These are phyloP conservation scores for Tringa solitaria DNA, from an alignment of 2,113 vertebrate genomes.

Conservation along the genomic window DNA sequence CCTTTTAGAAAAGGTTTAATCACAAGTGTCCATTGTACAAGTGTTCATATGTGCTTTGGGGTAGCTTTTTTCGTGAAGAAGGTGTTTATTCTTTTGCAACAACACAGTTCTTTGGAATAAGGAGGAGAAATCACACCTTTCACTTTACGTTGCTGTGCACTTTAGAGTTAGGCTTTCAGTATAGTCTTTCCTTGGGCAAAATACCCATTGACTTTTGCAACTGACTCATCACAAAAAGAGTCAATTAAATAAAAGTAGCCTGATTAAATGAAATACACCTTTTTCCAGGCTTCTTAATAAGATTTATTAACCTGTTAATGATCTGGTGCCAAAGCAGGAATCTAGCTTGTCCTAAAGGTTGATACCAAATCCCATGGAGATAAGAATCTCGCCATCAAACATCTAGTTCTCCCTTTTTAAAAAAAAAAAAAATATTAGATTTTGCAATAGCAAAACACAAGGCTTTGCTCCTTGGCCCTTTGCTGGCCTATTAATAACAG, in stretches of 20 bases:
- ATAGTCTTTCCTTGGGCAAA: background rate
- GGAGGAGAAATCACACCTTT: background rate
- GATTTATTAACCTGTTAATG: background rate
- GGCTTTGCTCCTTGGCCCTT: background rate
- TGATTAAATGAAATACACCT: background rate
- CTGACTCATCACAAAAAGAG: background rate
- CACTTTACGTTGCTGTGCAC: background rate
- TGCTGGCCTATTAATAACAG: background rate
- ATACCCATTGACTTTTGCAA: background rate
- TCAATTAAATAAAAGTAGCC: background rate
- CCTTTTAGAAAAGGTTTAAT: background rate
- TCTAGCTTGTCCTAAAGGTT: background rate
- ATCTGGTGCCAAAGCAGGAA: background rate
- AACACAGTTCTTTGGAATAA: background rate
- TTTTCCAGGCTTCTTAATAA: background rate
- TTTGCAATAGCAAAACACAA: background rate
- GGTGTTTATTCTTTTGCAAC: background rate
- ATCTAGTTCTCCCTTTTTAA: background rate
- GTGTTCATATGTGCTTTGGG: background rate
- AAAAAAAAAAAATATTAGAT: background rate
- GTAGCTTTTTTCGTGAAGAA: background rate
- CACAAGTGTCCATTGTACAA: background rate
- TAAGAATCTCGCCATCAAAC: background rate
- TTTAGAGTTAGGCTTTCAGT: background rate
- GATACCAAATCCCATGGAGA: background rate